Evolutionary conservation across 53 echinoderm and acorn worm genomes (phyloP).

Genomic region (Luidia sarsii): DNA sequence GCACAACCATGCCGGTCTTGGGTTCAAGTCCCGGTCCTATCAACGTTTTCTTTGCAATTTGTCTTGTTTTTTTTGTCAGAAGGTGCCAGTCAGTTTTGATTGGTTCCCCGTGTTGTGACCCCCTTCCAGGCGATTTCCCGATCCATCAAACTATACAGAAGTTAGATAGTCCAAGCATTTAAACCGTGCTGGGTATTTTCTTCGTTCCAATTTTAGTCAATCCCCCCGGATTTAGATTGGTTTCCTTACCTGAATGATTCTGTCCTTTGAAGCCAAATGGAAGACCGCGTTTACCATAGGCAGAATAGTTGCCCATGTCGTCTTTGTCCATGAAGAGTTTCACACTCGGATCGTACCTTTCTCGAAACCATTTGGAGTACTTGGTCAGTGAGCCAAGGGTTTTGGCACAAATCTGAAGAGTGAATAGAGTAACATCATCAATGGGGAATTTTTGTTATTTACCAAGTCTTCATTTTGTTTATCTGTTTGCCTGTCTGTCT

Average conservation of each 20-base stretch:
- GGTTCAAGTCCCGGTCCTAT: no score
- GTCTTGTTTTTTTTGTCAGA: no score
- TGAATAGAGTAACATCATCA: not conserved
- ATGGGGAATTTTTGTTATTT: not conserved
- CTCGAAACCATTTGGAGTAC: conserved; percentile 74
- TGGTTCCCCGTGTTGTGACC: no score
- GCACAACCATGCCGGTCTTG: no score
- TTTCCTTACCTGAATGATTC: conserved; percentile 17
- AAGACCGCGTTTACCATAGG: conserved; percentile 67
- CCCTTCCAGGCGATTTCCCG: no score
- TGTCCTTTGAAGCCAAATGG: conserved; percentile 71
- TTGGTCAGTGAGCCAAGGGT: conserved; percentile 61
- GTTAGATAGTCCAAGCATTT: no score
- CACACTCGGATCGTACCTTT: conserved; percentile 68
- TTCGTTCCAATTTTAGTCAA: not conserved
- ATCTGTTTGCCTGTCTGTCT: no score
- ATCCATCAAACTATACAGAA: no score
- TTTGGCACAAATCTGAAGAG: conserved; percentile 72
- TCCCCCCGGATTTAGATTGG: no score
- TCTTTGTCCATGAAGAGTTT: conserved; percentile 72
- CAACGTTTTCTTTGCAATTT: no score
- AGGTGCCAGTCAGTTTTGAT: no score
- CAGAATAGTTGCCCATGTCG: conserved; percentile 62
- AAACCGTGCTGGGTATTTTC: not conserved
- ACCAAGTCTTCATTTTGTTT: not conserved